Evolutionary conservation across 2,888 invertebrate genomes (phyloP).

Genomic region (Idaea aversata): DNA sequence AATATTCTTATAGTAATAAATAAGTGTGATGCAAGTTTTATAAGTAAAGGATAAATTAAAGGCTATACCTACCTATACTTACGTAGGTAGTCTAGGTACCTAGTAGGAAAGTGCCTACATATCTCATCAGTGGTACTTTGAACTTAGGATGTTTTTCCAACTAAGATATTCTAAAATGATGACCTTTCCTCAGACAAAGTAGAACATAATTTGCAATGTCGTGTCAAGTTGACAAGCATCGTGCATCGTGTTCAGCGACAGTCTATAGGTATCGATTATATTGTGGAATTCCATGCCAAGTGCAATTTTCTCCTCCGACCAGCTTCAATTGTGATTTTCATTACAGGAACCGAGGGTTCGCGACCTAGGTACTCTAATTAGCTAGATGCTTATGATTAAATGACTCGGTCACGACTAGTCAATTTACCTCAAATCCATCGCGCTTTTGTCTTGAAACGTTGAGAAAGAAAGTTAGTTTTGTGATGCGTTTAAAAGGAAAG

Average conservation of each 20-base stretch:
- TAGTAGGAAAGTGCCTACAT: no score
- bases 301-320: conserved; percentile 69
- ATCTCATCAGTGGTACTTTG: conserved; percentile 2
- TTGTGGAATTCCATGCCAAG: conserved; percentile 59
- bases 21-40: no score
- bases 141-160: conserved; percentile 8
- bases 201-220: conserved; percentile 34
- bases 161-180: conserved; percentile 7
- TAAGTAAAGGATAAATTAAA: no score
- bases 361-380: conserved; percentile 74
- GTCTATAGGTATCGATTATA: conserved; percentile 47
- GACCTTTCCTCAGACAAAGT: conserved; percentile 30
- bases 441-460: conserved; percentile 64
- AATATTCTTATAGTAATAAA: no score
- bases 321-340: conserved; percentile 76
- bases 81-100: no score
- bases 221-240: conserved; percentile 33
- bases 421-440: conserved; percentile 72
- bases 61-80: no score
- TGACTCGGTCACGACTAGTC: conserved; percentile 71
- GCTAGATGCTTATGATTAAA: conserved; percentile 77
- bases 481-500: no score
- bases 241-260: conserved; percentile 38
- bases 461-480: neutral
- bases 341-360: conserved; percentile 71